Evolutionary conservation across 2,113 vertebrate species (phyloP), one percentile per base, ranked within the genome.

Genomic region (Australoheros scitulus): DNA sequence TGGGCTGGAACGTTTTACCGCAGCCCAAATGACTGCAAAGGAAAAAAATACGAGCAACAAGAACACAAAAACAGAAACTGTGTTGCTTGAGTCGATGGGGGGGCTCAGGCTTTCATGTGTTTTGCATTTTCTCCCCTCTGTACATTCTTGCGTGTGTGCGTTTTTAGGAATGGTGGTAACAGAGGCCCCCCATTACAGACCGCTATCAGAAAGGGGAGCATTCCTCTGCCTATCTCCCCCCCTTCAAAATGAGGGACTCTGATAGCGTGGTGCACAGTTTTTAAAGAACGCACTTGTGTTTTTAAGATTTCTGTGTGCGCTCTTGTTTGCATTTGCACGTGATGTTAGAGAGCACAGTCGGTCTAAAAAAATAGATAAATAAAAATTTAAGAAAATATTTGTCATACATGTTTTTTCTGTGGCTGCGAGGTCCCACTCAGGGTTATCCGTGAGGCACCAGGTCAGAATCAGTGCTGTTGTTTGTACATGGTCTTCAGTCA

Each of bases 91-190:
- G 86, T 91, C 87, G 32, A 91, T 43, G 47, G 88, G 91, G 90
- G 90, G 87, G 26, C 26, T 29, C 78, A 65, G 82, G 26, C 91
- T 94, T 94, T 94, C 84, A 91, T 93, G 87, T 94, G 94, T 94
- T 95, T 94, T 91, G 85, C 86, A 93, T 95, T 95, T 94, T 83
- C 85, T 89, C 76, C 64, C 88, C 57, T 87, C 85, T 72, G 80
- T 87, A 89, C 92, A 93, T 94, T 94, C 92, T 90, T 91, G 64
- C 18, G n/a, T 77, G 61, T 64, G 61, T 4, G 41, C 58, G 43
- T 83, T 59, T 78, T 84, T 55, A 81, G 80, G 79, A 82, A 72
- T 87, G 36, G 77, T 5, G 57, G 74, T 87, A 83, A 88, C 82
- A 64, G 83, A 86, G 83, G 70, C 83, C 76, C 87, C 87, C 64